Conservation (phyloP, 2,797 vertebrate species). For the Sebastes hopkinsi region DNA sequence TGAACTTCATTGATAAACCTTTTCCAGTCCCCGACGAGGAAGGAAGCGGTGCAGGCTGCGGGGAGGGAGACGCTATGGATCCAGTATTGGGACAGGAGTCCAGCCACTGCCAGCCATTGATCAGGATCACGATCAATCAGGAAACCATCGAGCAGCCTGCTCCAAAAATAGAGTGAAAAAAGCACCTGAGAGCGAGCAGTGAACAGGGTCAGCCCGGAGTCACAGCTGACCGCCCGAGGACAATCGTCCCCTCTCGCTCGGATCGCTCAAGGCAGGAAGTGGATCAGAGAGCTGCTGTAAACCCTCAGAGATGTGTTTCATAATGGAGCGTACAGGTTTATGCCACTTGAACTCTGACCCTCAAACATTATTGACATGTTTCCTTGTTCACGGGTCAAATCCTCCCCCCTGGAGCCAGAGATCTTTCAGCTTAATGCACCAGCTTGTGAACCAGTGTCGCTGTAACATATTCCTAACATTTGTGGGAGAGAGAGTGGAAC, state of each 20-base stretch:
- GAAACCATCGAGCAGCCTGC: slow-evolving; percentile 68
- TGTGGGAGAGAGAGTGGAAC: neutral
- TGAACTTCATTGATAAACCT: slow-evolving; percentile 65
- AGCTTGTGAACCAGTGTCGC: neutral
- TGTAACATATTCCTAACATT: neutral
- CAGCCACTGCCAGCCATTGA: slow-evolving; percentile 79
- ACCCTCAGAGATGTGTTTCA: slow-evolving; percentile 28
- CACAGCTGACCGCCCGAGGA: slow-evolving; percentile 26
- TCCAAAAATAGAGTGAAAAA: slow-evolving; percentile 76
- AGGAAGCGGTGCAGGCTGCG: slow-evolving; percentile 44
- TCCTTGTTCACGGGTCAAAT: slow-evolving; percentile 45
- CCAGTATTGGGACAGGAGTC: slow-evolving; percentile 69
- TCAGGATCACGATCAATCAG: slow-evolving; percentile 79
- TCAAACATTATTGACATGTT: slow-evolving; percentile 36
- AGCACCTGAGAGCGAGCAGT: slow-evolving; percentile 50
- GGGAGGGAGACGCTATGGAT: slow-evolving; percentile 70
- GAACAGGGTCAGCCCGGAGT: slow-evolving; percentile 43
- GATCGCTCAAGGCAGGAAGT: slow-evolving; percentile 28
- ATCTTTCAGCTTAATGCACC: slow-evolving; percentile 5
- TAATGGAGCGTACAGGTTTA: slow-evolving; percentile 25
- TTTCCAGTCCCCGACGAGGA: slow-evolving; percentile 42
- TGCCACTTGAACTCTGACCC: slow-evolving; percentile 55
- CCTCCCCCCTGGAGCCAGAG: slow-evolving; percentile 10
- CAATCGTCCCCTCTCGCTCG: neutral
- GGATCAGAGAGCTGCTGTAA: slow-evolving; percentile 14